Evolutionary conservation across 64 coral and sea anemone species (phyloP), one percentile per base, ranked within the genome.

Genomic region (Porites australiensis): DNA sequence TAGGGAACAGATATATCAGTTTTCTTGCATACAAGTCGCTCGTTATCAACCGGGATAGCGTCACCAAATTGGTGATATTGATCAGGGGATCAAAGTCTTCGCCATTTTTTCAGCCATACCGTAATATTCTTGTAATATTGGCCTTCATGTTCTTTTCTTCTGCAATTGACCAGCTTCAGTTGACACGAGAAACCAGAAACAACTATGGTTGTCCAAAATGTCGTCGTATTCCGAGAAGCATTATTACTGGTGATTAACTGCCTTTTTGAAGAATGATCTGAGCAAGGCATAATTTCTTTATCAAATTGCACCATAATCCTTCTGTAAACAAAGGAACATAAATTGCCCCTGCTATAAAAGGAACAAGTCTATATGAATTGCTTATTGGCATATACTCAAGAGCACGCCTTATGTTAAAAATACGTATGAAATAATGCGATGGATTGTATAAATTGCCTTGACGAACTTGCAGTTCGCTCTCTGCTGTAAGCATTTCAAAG

Each of bases 281-380:
- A n/a, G 43, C 3, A 82, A 45, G 59, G 44, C 27, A 5, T 75
- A 18, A 47, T 64, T 82, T n/a, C 50, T 52, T 37, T 79, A 79
- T 37, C 19, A 62, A 12, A 19, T 18, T 0, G 16, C 43, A 3
- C 15, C n/a, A 9, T 82, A 82, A 82, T 82, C 58, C 58, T 45
- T 64, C 79, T 47, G 13, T n/a, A 82, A 65, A 82, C 45, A 82
- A 65, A 65, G 50, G 79, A 44, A 18, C 2, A 64, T 27, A 65
- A 64, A 64, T 59, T 62, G 37, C 51, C 12, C 78, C 78, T 4
- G 23, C 3, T 12, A 14, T 37, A 37, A 37, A 43, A 11, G 55
- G 18, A 80, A 61, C 77, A 60, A 60, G 8, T 20, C 21, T 53
- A 44, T 9, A 60, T 60, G 44, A 60, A 80, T 37, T 22, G 21